phyloP scores from a whole-genome alignment of 2,113 vertebrate genomes.

The Microtus richardsoni region DNA sequence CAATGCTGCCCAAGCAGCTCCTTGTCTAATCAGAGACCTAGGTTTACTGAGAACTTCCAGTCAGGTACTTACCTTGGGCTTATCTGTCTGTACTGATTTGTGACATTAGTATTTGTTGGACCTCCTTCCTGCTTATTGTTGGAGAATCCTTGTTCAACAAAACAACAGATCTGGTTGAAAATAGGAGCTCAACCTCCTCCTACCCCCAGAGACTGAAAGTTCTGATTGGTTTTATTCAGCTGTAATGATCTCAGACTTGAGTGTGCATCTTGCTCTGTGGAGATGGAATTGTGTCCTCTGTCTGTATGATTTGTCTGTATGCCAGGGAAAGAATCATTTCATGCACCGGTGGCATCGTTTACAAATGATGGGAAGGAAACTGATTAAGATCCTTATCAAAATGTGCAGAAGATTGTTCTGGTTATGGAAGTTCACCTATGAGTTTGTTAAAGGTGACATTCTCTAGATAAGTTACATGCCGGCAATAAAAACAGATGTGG shows the following conservation, averaged over 20 bases:
- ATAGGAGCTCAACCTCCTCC: neutral
- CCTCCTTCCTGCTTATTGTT: neutral
- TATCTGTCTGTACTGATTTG: neutral
- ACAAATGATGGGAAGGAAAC: neutral
- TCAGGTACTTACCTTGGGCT: fast-evolving
- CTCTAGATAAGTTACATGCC: neutral
- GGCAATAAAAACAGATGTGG: neutral
- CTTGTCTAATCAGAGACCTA: neutral
- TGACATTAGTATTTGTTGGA: neutral
- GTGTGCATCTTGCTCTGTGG: neutral
- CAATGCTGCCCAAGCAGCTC: neutral
- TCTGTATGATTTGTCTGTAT: neutral
- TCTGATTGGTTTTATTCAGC: neutral
- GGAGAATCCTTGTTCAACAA: neutral
- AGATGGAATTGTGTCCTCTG: neutral
- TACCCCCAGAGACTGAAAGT: neutral
- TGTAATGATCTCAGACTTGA: neutral
- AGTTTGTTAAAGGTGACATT: neutral
- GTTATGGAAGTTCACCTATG: neutral
- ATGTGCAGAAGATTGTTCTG: neutral
- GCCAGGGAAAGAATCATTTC: neutral
- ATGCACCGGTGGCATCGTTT: neutral
- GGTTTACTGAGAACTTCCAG: neutral
- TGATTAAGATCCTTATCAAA: neutral
- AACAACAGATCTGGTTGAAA: neutral